Base-by-base conservation (phyloP, 2,797 vertebrate genomes). In the Ctenopoma kingsleyae region DNA sequence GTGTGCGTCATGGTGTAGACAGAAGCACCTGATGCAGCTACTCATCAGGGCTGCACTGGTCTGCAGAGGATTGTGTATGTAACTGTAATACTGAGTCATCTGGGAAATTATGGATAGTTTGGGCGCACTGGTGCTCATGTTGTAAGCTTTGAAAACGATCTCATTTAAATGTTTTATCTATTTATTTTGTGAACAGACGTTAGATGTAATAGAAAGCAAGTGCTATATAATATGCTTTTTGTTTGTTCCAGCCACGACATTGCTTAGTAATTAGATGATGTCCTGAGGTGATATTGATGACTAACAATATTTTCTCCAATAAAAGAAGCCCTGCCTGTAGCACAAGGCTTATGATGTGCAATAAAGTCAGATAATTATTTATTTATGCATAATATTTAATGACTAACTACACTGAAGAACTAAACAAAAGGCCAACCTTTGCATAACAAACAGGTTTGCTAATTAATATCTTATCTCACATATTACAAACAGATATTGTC, bases 241-340 rank as follows among this genome's bases (percentile, higher is more conserved):
- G 72, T 75, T 83, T 80, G 52, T 48, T 66, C 43, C 41, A 68
- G 61, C 46, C 38, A 30, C 19, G 1, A 52, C 4, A 10, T 64
- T 70, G 30, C 51, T 65, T 48, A 48, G 59, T 84, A 76, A 75
- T 67, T 76, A 76, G 48, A 74, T 65, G 52, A 74, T 80, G 32
- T 71, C 78, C 69, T 83, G 65, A 72, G 62, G 67, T 60, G 60
- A 84, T 76, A 78, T 75, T 80, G 49, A 76, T 59, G 65, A 65
- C 53, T 56, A 53, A 65, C 22, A 69, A 68, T 62, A 67, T 76
- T 52, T 71, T 40, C 38, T 73, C 27, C 44, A 74, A 75, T 70
- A 77, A 67, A 77, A 49, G 4, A 67, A 6, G 6, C 41, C 10
- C 3, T 1, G 66, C 38, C 60, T 60, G 25, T 43, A 55, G 60